Percentiles rank a stretch among this genome's conserved stretches.
Evolutionary conservation across 2,113 vertebrate genomes (phyloP).

Genomic region (Gambusia holbrooki): DNA sequence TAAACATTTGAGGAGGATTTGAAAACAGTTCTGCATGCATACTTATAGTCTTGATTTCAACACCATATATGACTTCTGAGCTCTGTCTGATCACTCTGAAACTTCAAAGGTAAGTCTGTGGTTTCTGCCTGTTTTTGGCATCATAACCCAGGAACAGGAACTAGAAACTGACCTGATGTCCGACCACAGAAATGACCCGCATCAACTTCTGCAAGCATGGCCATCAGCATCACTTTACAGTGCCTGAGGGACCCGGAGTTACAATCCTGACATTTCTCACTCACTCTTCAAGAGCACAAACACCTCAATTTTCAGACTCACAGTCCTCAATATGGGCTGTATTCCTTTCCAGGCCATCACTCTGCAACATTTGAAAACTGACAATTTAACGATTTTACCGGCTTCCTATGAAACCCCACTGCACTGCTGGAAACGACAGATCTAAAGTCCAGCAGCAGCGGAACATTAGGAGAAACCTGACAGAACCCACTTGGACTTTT

Average conservation of each 20-base stretch:
- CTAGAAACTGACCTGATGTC: conserved; percentile 41
- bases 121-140: conserved; percentile 59
- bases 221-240: conserved; percentile 65
- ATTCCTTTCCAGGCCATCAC: conserved; percentile 80
- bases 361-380: conserved; percentile 81
- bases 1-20: not conserved
- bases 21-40: not conserved
- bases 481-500: conserved; percentile 71
- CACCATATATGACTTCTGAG: conserved; percentile 28
- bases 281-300: conserved; percentile 61
- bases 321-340: conserved; percentile 60
- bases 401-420: conserved; percentile 82
- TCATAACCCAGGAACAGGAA: conserved; percentile 13
- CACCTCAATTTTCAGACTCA: conserved; percentile 54
- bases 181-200: conserved; percentile 60
- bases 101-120: conserved; percentile 9
- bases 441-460: conserved; percentile 79
- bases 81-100: conserved; percentile 37
- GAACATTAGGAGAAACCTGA: conserved; percentile 75
- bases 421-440: conserved; percentile 81
- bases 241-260: conserved; percentile 67
- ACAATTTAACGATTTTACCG: conserved; percentile 89
- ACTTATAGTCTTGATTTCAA: not conserved
- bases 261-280: conserved; percentile 60
- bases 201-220: conserved; percentile 65